Evolutionary conservation across 2,797 vertebrate species (phyloP), one percentile per base, ranked within the genome.

Genomic region (Bradypodion ventrale): DNA sequence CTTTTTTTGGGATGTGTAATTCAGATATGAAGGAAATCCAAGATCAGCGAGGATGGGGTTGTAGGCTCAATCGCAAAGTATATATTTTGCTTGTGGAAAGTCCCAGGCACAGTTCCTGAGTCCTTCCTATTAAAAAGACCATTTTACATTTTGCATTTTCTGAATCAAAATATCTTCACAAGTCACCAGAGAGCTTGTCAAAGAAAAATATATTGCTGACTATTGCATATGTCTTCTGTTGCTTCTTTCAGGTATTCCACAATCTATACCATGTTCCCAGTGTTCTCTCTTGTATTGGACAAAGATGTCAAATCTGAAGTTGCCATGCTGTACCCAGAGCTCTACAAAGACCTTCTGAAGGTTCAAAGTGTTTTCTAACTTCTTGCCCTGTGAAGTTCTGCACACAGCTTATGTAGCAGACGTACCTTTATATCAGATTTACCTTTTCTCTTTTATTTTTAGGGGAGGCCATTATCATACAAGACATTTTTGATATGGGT

Each of bases 401-500:
- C 21, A 19, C 66, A 23, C 59, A 74, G 82, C 29, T 68, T 84
- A 37, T 62, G 60, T 52, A 87, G 4, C 29, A 80, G 77, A 32
- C 27, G 21, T 19, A 63, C 23, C 80, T 56, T 42, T 35, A 40
- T 32, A 29, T 72, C 12, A 16, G 3, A 15, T 56, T 56, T 13
- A 56, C 21, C 56, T 56, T 16, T 81, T 32, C 25, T 0, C 72
- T 83, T 85, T 29, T 86, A 2, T 77, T 84, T 83, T 59, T 87
- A 99, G 99, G 99, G 99, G n/a, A 97, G 99, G 73, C 98, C 99
- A 0, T 91, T 99, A 1, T 99, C 98, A 1, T 99, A 98, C 93
- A 99, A 99, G 96, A 99, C 99, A 0, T 99, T 99, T 95, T 95
- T 99, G 81, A 97, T 98, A 93, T 99, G 98, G 99, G 99, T 99